phyloP scores from a whole-genome alignment of 2,113 vertebrate genomes.

The Dasypus novemcinctus region DNA sequence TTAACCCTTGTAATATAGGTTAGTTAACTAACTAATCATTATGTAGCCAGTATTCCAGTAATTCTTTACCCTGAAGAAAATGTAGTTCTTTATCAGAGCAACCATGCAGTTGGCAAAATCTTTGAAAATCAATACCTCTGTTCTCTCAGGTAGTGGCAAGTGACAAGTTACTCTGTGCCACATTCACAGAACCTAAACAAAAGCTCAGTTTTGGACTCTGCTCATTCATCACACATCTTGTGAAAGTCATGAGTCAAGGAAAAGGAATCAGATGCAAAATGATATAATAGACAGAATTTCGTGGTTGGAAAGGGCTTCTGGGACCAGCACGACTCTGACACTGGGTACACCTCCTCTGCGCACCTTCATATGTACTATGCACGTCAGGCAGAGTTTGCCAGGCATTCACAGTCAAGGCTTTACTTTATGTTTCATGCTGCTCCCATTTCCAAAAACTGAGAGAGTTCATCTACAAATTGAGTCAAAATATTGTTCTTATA shows the following conservation, averaged over 20 bases:
- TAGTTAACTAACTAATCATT: too few species aligned
- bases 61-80: background rate
- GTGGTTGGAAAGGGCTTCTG: background rate
- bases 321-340: background rate
- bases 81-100: background rate
- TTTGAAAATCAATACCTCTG: too few species aligned
- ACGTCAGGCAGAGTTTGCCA: fast-evolving
- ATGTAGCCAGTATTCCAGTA: fast-evolving
- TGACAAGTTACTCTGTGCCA: background rate
- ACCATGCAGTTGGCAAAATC: too few species aligned
- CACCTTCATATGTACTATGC: fast-evolving
- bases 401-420: too few species aligned
- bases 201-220: too few species aligned
- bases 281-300: too few species aligned
- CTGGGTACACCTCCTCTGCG: fast-evolving
- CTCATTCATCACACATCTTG: too few species aligned
- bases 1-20: too few species aligned
- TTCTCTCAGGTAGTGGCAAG: background rate
- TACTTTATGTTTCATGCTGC: fast-evolving
- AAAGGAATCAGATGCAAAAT: background rate
- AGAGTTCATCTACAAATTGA: background rate
- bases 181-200: background rate
- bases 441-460: background rate
- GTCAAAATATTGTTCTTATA: background rate
- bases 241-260: background rate